Conservation (phyloP, 2,888 invertebrate genomes). For the Pandemis cinnamomeana region DNA sequence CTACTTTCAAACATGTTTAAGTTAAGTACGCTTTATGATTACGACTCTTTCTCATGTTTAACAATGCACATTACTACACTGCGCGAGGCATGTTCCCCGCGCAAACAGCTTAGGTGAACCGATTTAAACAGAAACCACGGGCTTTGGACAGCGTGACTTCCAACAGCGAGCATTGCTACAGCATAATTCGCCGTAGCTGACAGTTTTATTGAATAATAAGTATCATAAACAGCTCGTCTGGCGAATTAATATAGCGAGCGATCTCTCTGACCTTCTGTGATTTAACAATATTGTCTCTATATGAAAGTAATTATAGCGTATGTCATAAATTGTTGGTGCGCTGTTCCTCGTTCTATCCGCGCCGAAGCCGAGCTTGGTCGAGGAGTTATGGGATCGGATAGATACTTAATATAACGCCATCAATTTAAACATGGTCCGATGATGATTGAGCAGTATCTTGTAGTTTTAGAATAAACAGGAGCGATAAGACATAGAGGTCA, state of each 20-base stretch:
- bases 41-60: conserved; percentile 2
- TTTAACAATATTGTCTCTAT: conserved; percentile 69
- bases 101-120: conserved; percentile 26
- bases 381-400: conserved; percentile 28
- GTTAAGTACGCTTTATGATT: conserved; percentile 6
- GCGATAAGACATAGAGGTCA: background rate
- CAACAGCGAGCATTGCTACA: conserved; percentile 47
- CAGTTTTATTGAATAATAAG: conserved; percentile 73
- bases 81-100: conserved; percentile 1
- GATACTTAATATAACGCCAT: conserved; percentile 51
- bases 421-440: conserved; percentile 57
- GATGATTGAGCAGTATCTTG: conserved; percentile 54
- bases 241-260: conserved; percentile 54
- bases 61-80: conserved; percentile 17
- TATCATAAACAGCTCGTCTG: conserved; percentile 64
- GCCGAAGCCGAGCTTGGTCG: conserved; percentile 6
- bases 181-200: conserved; percentile 57
- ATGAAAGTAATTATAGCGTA: conserved; percentile 66
- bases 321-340: conserved; percentile 59
- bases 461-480: conserved; percentile 25
- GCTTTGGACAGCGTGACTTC: conserved; percentile 43
- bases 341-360: conserved; percentile 43
- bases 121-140: conserved; percentile 33
- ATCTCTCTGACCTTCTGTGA: conserved; percentile 61
- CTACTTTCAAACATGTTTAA: background rate